These are phyloP conservation scores for Heteractis magnifica DNA, from an alignment of 92 coral and sea anemone species.

Conservation along the genomic window DNA sequence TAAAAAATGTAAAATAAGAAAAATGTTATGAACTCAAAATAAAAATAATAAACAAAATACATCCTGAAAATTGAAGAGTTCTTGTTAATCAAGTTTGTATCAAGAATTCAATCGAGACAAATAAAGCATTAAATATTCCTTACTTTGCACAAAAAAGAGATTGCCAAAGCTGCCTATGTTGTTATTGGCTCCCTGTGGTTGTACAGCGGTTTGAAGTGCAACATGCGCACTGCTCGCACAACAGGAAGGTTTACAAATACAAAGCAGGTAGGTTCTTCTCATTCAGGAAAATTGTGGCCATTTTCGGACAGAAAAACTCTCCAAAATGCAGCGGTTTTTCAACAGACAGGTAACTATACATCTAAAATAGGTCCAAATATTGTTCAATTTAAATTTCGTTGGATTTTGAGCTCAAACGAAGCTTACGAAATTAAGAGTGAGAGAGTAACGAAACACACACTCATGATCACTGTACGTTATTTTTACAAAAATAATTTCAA, in stretches of 20 bases:
- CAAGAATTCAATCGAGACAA: no score
- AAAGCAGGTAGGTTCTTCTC: conserved; percentile 11
- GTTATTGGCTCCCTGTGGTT: conserved; percentile 19
- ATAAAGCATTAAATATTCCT: no score
- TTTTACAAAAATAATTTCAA: not conserved
- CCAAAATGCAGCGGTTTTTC: conserved; percentile 75
- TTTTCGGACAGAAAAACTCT: conserved; percentile 1
- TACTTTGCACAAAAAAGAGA: no score
- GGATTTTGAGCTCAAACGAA: not conserved
- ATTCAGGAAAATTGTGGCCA: conserved; percentile 20
- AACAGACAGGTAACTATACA: conserved; percentile 57
- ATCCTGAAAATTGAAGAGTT: no score
- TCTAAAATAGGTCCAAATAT: not conserved
- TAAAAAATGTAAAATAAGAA: no score
- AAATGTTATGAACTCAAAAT: no score
- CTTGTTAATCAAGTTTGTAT: no score
- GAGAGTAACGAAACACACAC: not conserved
- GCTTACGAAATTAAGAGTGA: not conserved
- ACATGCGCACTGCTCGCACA: conserved; percentile 15
- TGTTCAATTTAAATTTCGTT: not conserved
- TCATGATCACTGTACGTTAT: not conserved
- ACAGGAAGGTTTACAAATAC: conserved; percentile 25
- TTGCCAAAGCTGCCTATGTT: no score
- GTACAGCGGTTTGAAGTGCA: conserved; percentile 1
- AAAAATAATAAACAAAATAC: no score